These are phyloP conservation scores for Cassiopea andromeda DNA, from an alignment of 30 jellyfish, hydroid and myxozoan species.

Conservation along the genomic window DNA sequence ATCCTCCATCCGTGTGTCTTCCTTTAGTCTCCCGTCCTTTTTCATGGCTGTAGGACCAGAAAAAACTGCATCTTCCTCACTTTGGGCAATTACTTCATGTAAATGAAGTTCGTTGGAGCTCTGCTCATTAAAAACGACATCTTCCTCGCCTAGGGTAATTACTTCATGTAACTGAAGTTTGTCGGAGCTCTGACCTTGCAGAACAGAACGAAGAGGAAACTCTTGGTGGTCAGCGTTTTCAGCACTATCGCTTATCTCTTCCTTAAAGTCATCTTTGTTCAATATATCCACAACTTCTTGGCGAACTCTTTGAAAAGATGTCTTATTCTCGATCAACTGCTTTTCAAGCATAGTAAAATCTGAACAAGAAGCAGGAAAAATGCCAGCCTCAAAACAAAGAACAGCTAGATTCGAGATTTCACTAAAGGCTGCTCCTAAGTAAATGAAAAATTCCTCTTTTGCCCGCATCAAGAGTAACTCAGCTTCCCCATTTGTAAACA, in stretches of 20 bases:
- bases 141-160: too few relatives aligned
- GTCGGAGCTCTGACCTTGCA: too few relatives aligned
- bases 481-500: constrained; percentile 29
- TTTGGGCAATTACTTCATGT: too few relatives aligned
- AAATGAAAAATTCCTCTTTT: constrained; percentile 65
- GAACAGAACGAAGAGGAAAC: too few relatives aligned
- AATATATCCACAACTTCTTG: constrained; percentile 43
- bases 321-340: constrained; percentile 37
- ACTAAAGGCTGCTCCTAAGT: constrained; percentile 84
- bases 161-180: too few relatives aligned
- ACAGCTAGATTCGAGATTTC: constrained; percentile 90
- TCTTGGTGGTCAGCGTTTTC: too few relatives aligned
- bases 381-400: constrained; percentile 84
- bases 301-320: constrained; percentile 50
- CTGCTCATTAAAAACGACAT: too few relatives aligned
- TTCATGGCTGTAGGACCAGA: too few relatives aligned
- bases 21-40: too few relatives aligned
- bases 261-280: constrained; percentile 42
- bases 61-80: too few relatives aligned
- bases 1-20: too few relatives aligned
- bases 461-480: constrained; percentile 62
- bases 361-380: constrained; percentile 81
- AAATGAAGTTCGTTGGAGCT: too few relatives aligned
- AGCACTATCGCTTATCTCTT: background rate
- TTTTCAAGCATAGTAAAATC: constrained; percentile 49